phyloP scores from a whole-genome alignment of 2,797 vertebrate species.

The Peromyscus nudipes region DNA sequence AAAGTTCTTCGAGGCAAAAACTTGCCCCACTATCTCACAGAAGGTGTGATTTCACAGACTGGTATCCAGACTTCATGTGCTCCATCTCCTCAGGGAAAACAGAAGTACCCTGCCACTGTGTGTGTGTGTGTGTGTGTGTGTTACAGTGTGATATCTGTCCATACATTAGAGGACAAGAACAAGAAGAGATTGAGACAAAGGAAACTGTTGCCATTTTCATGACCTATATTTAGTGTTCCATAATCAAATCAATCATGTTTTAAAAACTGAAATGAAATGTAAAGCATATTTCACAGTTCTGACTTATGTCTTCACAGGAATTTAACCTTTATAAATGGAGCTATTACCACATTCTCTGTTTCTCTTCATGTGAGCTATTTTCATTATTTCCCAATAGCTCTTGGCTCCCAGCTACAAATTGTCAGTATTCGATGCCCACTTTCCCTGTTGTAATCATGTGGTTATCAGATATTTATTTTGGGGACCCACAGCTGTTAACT shows the following conservation, averaged over 20 bases:
- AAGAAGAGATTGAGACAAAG: not conserved
- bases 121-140: too few relatives aligned
- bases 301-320: slow-evolving; percentile 1
- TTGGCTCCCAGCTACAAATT: slow-evolving; percentile 31
- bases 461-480: slow-evolving; percentile 68
- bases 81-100: not conserved
- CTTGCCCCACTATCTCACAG: not conserved
- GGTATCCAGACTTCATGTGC: not conserved
- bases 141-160: not conserved
- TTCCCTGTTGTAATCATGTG: slow-evolving; percentile 39
- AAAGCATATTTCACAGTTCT: slow-evolving; percentile 36
- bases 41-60: not conserved
- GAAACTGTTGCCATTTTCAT: not conserved
- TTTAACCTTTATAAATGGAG: slow-evolving; percentile 8
- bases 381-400: slow-evolving; percentile 54
- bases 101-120: not conserved
- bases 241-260: slow-evolving; percentile 39
- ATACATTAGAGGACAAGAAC: not conserved
- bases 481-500: slow-evolving; percentile 57
- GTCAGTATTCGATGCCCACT: slow-evolving; percentile 12
- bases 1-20: not conserved
- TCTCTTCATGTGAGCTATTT: slow-evolving; percentile 29
- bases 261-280: slow-evolving; percentile 49
- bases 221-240: slow-evolving; percentile 12
- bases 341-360: slow-evolving; percentile 61